Percentiles rank a stretch among this genome's conserved stretches.
These are phyloP conservation scores for Helarctos malayanus DNA, from an alignment of 2,797 vertebrate genomes.

Conservation along the genomic window DNA sequence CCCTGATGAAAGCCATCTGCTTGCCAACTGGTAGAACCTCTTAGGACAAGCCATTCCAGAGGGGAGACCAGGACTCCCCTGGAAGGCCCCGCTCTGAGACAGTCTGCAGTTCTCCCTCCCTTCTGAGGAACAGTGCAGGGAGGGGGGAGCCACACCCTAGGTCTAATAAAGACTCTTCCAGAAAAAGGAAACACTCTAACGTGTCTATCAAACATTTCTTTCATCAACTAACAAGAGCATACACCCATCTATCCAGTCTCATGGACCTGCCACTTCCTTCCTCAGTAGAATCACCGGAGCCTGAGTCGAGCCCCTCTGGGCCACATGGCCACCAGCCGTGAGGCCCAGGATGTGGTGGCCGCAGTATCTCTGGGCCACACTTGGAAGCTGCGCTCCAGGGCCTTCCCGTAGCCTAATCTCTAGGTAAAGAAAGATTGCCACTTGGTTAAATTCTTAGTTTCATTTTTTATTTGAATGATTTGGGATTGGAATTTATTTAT, in stretches of 20 bases:
- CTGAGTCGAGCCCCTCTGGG: neutral
- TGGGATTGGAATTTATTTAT: neutral
- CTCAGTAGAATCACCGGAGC: neutral
- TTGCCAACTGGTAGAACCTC: neutral
- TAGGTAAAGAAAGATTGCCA: slow-evolving; percentile 15
- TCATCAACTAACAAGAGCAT: neutral
- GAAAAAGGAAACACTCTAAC: neutral
- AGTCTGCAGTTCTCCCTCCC: neutral
- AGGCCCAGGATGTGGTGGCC: neutral
- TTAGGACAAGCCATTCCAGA: neutral
- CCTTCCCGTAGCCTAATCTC: slow-evolving; percentile 3
- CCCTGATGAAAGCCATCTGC: neutral
- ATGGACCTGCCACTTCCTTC: neutral
- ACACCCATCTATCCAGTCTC: neutral
- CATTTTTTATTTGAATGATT: slow-evolving; percentile 12
- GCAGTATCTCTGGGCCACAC: neutral
- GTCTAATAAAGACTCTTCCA: neutral
- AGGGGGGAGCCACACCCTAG: neutral
- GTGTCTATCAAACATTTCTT: neutral
- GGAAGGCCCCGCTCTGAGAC: neutral
- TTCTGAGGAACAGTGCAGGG: neutral
- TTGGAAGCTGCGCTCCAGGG: neutral
- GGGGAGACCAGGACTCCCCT: fast-evolving
- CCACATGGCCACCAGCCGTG: neutral
- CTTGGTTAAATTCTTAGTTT: slow-evolving; percentile 13